These are phyloP conservation scores for Maniola hyperantus DNA, from an alignment of 2,888 invertebrate species.

Conservation along the genomic window DNA sequence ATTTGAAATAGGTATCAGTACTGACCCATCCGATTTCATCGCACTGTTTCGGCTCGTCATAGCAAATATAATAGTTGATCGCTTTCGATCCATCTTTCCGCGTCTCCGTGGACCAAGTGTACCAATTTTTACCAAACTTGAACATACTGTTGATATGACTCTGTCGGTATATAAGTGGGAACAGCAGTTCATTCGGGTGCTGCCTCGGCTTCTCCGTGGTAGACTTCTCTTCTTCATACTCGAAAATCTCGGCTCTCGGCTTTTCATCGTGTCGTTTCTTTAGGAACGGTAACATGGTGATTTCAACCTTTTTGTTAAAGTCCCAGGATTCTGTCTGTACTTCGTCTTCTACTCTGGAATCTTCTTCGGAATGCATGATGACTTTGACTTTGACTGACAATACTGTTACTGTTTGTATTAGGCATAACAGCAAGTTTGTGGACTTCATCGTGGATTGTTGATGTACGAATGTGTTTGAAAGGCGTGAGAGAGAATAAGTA, in stretches of 20 bases:
- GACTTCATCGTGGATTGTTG: slow-evolving; percentile 36
- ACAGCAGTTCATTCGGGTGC: slow-evolving; percentile 73
- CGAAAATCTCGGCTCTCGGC: slow-evolving; percentile 43
- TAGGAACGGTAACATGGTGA: slow-evolving; percentile 60
- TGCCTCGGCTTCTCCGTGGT: slow-evolving; percentile 58
- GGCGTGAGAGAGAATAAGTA: not conserved
- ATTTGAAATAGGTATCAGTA: too few species aligned
- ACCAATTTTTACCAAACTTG: slow-evolving; percentile 76
- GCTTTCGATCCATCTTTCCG: slow-evolving; percentile 67
- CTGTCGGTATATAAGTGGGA: slow-evolving; percentile 71
- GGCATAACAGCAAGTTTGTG: slow-evolving; percentile 48
- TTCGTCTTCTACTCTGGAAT: slow-evolving; percentile 53
- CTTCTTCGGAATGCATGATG: slow-evolving; percentile 69
- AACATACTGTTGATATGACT: slow-evolving; percentile 75
- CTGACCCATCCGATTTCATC: slow-evolving; percentile 77
- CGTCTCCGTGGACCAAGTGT: slow-evolving; percentile 74
- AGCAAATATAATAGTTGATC: slow-evolving; percentile 69
- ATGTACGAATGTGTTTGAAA: not conserved
- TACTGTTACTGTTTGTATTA: slow-evolving; percentile 47
- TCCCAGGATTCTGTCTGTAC: slow-evolving; percentile 59
- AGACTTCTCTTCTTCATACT: slow-evolving; percentile 58
- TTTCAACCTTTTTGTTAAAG: slow-evolving; percentile 49
- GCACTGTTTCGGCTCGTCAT: slow-evolving; percentile 74
- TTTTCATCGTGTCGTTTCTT: slow-evolving; percentile 50
- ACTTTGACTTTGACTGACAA: slow-evolving; percentile 71